A percentile compares a stretch with the other conserved stretches of the same genome.
These are phyloP conservation scores for Eupristina koningsbergeri DNA, from an alignment of 1,140 invertebrate genomes.

Conservation along the genomic window DNA sequence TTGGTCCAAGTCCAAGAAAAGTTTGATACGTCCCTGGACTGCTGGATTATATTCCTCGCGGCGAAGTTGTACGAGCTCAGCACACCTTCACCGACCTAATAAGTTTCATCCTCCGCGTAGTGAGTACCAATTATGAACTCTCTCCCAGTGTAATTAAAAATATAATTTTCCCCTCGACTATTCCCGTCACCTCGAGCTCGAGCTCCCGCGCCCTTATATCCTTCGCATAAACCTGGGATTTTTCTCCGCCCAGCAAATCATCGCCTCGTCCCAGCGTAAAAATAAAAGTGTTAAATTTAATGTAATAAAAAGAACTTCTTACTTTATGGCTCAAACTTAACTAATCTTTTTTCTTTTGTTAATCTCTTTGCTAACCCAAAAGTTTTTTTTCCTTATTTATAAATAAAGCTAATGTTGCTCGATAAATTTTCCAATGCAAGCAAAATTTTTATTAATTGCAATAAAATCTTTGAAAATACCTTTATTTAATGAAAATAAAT, in stretches of 20 bases:
- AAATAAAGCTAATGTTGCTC: neutral
- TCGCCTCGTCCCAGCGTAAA: slow-evolving; percentile 22
- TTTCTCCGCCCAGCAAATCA: slow-evolving; percentile 13
- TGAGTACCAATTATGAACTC: slow-evolving; percentile 73
- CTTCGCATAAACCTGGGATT: neutral
- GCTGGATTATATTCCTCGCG: slow-evolving; percentile 27
- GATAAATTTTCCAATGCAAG: neutral
- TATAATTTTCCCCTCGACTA: slow-evolving; percentile 41
- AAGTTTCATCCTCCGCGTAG: slow-evolving; percentile 73
- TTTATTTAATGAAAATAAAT: too few relatives aligned
- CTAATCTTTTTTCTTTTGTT: neutral
- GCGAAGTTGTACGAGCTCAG: neutral
- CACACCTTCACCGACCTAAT: slow-evolving; percentile 65
- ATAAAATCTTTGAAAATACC: too few relatives aligned
- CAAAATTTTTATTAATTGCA: too few relatives aligned
- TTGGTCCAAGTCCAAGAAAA: too few relatives aligned
- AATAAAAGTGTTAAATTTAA: neutral
- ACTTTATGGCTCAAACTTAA: neutral
- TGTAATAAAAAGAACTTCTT: neutral
- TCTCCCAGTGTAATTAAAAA: slow-evolving; percentile 70
- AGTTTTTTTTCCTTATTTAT: neutral
- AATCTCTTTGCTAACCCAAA: neutral
- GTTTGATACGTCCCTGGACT: slow-evolving; percentile 6
- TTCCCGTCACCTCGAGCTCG: slow-evolving; percentile 28
- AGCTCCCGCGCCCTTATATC: slow-evolving; percentile 51